phyloP scores from a whole-genome alignment of 2,113 vertebrate genomes.

The Sterna hirundo region DNA sequence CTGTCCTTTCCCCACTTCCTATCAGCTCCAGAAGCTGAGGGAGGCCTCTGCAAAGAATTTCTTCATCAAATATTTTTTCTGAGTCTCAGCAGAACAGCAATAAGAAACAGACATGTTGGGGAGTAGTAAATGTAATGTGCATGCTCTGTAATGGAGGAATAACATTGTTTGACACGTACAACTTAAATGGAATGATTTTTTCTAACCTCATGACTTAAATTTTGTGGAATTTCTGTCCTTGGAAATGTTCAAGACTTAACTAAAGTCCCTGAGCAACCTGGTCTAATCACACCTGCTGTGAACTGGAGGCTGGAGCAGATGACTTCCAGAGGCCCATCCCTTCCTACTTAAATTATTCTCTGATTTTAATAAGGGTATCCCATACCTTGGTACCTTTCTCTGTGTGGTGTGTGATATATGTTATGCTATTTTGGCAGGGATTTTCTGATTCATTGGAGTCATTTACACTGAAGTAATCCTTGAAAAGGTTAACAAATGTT shows the following conservation, averaged over 20 bases:
- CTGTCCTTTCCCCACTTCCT: background rate
- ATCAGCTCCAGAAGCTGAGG: background rate
- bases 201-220: background rate
- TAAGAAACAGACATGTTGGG: background rate
- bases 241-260: background rate
- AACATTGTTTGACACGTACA: background rate
- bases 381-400: background rate
- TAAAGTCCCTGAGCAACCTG: background rate
- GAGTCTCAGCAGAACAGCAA: background rate
- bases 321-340: background rate
- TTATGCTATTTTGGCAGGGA: background rate
- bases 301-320: background rate
- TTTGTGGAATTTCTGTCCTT: constrained; percentile 1
- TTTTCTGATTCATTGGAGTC: background rate
- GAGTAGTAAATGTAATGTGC: background rate
- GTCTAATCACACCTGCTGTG: background rate
- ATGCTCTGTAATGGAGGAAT: background rate
- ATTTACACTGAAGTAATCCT: background rate
- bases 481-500: background rate
- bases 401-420: background rate
- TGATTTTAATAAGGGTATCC: background rate
- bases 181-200: background rate
- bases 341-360: background rate
- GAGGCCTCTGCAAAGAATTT: background rate
- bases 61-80: background rate